Conservation (phyloP, 2,797 vertebrate species). For the Labeo calbasu region DNA sequence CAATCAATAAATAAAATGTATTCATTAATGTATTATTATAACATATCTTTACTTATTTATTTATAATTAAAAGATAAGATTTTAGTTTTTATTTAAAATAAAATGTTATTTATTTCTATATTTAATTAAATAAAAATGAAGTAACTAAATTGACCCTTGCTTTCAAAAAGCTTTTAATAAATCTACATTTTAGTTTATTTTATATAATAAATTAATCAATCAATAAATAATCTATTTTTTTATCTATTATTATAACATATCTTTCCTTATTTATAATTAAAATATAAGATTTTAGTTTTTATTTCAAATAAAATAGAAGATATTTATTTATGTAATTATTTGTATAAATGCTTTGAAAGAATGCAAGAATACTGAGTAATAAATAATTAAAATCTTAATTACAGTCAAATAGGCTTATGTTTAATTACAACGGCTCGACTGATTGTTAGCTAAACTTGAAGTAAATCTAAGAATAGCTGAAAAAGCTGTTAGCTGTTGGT, state of each 20-base stretch:
- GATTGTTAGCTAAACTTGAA: background rate
- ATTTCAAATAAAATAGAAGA: background rate
- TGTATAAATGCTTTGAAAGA: background rate
- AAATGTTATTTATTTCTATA: too few relatives aligned
- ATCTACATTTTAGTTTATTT: too few relatives aligned
- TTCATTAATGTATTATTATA: too few relatives aligned
- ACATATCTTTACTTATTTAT: too few relatives aligned
- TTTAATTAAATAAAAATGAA: too few relatives aligned
- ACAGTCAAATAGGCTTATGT: background rate
- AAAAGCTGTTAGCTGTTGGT: background rate
- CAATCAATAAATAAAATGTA: too few relatives aligned
- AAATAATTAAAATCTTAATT: background rate
- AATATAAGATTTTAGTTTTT: background rate
- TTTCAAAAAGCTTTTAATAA: too few relatives aligned
- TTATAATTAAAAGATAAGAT: too few relatives aligned
- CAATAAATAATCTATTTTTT: too few relatives aligned
- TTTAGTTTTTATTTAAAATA: too few relatives aligned
- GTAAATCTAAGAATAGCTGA: background rate
- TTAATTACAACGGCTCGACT: background rate
- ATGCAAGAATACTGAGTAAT: background rate
- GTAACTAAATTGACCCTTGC: too few relatives aligned
- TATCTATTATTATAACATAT: background rate
- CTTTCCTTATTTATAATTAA: background rate
- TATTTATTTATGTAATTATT: background rate
- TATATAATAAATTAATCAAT: too few relatives aligned